Evolutionary conservation across 2,797 vertebrate genomes (phyloP), one percentile per base, ranked within the genome.

Genomic region (Euphonia xanthogaster): DNA sequence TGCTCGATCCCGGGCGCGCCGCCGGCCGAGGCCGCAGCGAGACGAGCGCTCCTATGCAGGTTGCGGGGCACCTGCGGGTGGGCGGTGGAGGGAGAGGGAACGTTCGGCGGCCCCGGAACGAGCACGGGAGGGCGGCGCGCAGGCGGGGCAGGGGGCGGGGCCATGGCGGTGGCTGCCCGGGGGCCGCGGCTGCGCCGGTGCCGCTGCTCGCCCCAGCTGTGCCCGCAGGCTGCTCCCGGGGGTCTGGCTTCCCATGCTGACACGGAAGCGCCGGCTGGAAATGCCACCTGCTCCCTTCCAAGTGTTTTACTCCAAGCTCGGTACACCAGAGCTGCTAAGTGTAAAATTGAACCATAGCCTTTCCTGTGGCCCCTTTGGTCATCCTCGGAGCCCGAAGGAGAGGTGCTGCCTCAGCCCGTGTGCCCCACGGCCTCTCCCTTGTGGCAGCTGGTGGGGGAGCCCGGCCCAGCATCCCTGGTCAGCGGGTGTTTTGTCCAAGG

Each of bases 171-270:
- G 23, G 60, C 14, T 27, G 28, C 1, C 57, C 2, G 35, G 25
- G 14, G 7, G 14, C 6, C 3, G 40, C 4, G 6, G 28, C 19
- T 50, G 31, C 1, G 2, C 3, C 2, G 12, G 12, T 2, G 17
- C 40, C 17, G 4, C 22, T 7, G 1, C 9, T 58, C 18, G 25
- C 0, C 15, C 6, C 6, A 2, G 14, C 3, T 3, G 4, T 33
- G 12, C 25, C 10, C 13, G 5, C 13, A 1, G 27, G 4, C 23
- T 8, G 11, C 20, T 1, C 5, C 10, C 7, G 6, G 5, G 2
- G 24, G 37, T 8, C n/a, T 2, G 28, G 23, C 25, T 31, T 16
- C 33, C 28, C 3, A n/a, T 8, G 12, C 9, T 39, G 39, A 3
- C 12, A 21, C 12, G 4, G 50, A n/a, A 1, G 21, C 17, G 37